Evolutionary conservation across 2,113 vertebrate species (phyloP).

Genomic region (Aptenodytes forsteri): DNA sequence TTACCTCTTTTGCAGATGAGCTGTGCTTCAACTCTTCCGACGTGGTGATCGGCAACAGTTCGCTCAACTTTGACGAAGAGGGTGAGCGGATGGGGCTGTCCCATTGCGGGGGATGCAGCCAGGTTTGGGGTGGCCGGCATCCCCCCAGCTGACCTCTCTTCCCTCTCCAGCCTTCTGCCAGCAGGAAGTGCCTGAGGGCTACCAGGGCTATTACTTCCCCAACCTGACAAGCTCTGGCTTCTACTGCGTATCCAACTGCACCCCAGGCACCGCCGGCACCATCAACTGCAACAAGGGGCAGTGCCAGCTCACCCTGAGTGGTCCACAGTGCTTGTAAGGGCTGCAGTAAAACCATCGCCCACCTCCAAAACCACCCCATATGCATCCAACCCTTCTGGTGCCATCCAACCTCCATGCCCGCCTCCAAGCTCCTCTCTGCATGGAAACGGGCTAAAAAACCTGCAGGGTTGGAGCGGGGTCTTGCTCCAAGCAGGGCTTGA

Average conservation of each 20-base stretch:
- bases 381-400: not conserved
- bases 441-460: not conserved
- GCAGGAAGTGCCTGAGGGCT: not conserved
- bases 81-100: not conserved
- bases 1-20: not conserved
- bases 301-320: not conserved
- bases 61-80: rapidly evolving
- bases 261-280: rapidly evolving
- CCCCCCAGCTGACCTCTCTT: not conserved
- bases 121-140: not conserved
- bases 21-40: not conserved
- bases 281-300: not conserved
- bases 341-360: rapidly evolving
- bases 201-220: slow-evolving; percentile 4
- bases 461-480: not conserved
- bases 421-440: not conserved
- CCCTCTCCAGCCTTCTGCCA: not conserved
- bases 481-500: not conserved
- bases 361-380: not conserved
- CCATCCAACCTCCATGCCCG: not conserved
- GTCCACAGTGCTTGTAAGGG: slow-evolving; percentile 35
- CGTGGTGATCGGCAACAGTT: rapidly evolving
- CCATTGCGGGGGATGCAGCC: rapidly evolving
- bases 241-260: slow-evolving; percentile 26
- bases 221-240: not conserved